phyloP scores from a whole-genome alignment of 2,113 vertebrate species.

The Pluvialis apricaria region DNA sequence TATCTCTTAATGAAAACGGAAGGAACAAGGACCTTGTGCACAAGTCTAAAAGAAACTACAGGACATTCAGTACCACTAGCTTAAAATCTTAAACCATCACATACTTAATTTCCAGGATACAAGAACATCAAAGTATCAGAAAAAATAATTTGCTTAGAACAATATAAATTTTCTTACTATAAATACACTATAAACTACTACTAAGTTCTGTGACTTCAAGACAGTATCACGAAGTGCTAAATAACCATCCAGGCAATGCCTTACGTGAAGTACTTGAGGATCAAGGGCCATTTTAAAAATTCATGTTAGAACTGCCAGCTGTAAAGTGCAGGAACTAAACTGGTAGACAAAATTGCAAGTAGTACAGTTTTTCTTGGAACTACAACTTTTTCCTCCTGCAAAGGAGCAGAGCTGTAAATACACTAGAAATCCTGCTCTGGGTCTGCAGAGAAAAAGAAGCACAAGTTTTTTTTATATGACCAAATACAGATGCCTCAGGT shows the following conservation, averaged over 20 bases:
- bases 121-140: not conserved
- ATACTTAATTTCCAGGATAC: not conserved
- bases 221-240: not conserved
- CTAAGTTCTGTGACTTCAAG: not conserved
- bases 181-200: not conserved
- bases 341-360: not conserved
- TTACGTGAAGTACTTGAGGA: not conserved
- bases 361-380: not conserved
- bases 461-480: not conserved
- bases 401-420: not conserved
- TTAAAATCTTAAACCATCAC: not conserved
- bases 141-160: not conserved
- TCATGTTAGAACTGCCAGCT: not conserved
- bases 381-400: not conserved
- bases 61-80: not conserved
- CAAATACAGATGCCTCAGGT: not conserved
- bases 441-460: not conserved
- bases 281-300: not conserved
- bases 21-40: not conserved
- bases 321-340: not conserved
- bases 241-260: not conserved
- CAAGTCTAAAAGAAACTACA: not conserved
- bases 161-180: not conserved
- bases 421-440: not conserved
- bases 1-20: not conserved